A percentile compares a stretch with the other conserved stretches of the same genome.
Evolutionary conservation across 35 echinoderm and acorn worm genomes (phyloP).

Genomic region (Apostichopus californicus): DNA sequence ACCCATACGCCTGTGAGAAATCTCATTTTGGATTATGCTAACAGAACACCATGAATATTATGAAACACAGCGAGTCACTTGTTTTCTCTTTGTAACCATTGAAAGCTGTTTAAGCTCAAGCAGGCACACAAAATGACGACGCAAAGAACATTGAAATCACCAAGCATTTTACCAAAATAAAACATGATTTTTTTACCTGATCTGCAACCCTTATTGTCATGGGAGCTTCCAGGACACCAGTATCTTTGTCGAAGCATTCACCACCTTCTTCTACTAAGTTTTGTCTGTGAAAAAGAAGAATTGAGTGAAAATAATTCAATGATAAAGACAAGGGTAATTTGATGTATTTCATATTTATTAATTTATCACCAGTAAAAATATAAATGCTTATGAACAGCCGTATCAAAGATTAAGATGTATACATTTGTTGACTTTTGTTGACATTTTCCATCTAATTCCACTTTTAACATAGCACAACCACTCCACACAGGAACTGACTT

Average conservation of each 20-base stretch:
- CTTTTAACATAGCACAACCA: too few relatives aligned
- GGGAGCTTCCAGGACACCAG: slow-evolving; percentile 90
- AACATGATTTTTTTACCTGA: neutral
- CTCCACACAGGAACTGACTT: too few relatives aligned
- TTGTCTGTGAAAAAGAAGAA: slow-evolving; percentile 49
- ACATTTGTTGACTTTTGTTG: too few relatives aligned
- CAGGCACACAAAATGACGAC: neutral
- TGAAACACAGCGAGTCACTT: neutral
- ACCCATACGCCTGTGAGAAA: too few relatives aligned
- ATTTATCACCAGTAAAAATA: too few relatives aligned
- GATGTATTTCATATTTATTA: too few relatives aligned
- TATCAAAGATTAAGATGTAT: too few relatives aligned
- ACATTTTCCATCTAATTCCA: too few relatives aligned
- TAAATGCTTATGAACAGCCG: too few relatives aligned
- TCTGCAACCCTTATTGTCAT: slow-evolving; percentile 83
- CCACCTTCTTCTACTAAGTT: slow-evolving; percentile 79
- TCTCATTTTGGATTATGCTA: neutral
- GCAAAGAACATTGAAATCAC: neutral
- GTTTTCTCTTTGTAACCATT: neutral
- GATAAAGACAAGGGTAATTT: too few relatives aligned
- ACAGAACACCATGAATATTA: neutral
- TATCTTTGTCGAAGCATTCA: slow-evolving; percentile 91
- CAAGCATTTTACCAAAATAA: neutral
- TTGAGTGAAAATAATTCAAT: neutral
- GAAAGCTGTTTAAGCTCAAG: neutral